phyloP scores from a whole-genome alignment of 2,888 invertebrate genomes.

The Abscondita cerata region DNA sequence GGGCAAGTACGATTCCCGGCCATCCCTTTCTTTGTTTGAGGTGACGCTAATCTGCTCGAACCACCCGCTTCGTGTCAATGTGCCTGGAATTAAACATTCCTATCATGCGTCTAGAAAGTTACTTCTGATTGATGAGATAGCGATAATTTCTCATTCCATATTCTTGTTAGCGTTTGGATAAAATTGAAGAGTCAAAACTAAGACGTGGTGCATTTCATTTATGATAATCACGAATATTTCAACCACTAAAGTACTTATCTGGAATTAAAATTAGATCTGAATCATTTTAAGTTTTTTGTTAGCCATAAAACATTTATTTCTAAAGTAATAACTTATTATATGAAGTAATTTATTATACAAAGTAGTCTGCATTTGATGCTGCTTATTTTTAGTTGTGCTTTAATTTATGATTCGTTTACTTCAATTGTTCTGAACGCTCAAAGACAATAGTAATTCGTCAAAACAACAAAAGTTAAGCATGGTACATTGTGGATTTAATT shows the following conservation, averaged over 20 bases:
- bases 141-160: constrained; percentile 36
- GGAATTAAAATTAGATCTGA: constrained; percentile 3
- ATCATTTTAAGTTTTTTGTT: neutral
- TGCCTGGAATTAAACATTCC: constrained; percentile 40
- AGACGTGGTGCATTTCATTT: constrained; percentile 21
- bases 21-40: constrained; percentile 42
- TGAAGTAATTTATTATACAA: neutral
- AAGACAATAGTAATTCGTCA: constrained; percentile 4
- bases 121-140: constrained; percentile 35
- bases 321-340: neutral
- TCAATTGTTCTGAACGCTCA: neutral
- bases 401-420: constrained; percentile 7
- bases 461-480: constrained; percentile 9
- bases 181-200: constrained; percentile 28
- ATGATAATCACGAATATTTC: constrained; percentile 17
- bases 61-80: constrained; percentile 36
- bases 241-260: neutral
- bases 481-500: neutral
- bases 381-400: constrained; percentile 1
- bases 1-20: constrained; percentile 31
- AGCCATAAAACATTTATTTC: neutral
- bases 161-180: constrained; percentile 21
- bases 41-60: constrained; percentile 39
- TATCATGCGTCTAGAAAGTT: constrained; percentile 32
- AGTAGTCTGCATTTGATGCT: constrained; percentile 5